Percentiles rank a stretch among this genome's conserved stretches.
Conservation (phyloP, 1,140 invertebrate genomes). For the Drosophila busckii region DNA sequence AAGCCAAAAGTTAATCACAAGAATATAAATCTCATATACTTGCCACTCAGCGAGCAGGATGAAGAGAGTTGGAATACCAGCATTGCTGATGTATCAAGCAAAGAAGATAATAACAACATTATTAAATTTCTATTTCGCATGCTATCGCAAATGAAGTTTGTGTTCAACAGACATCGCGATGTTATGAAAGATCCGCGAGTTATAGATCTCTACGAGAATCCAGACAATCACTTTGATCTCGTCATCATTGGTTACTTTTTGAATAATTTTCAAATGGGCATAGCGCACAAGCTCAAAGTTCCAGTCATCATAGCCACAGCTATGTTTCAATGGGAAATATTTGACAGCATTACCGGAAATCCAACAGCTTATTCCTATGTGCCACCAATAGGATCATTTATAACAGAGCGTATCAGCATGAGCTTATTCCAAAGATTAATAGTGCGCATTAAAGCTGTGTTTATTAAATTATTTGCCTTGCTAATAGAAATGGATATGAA, state of each 20-base stretch:
- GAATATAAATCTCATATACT: constrained; percentile 32
- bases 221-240: constrained; percentile 50
- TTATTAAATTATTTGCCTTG: too few relatives aligned
- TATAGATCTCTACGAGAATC: constrained; percentile 36
- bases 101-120: constrained; percentile 28
- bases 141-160: constrained; percentile 6
- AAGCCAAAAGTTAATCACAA: constrained; percentile 42
- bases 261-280: constrained; percentile 47
- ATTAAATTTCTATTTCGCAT: constrained; percentile 4
- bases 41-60: constrained; percentile 16
- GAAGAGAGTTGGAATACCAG: neutral
- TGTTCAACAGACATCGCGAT: constrained; percentile 26
- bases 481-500: constrained; percentile 16
- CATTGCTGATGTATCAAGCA: constrained; percentile 12
- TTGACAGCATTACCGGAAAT: constrained; percentile 35
- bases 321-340: constrained; percentile 17
- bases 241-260: constrained; percentile 52
- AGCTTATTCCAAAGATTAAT: too few relatives aligned
- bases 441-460: too few relatives aligned
- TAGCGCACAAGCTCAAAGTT: constrained; percentile 52
- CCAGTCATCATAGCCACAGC: constrained; percentile 38
- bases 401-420: too few relatives aligned
- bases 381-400: too few relatives aligned
- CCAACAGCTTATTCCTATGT: constrained; percentile 40
- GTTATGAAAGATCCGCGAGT: constrained; percentile 25